Evolutionary conservation across 2,113 vertebrate species (phyloP).

Genomic region (Gallinago media): DNA sequence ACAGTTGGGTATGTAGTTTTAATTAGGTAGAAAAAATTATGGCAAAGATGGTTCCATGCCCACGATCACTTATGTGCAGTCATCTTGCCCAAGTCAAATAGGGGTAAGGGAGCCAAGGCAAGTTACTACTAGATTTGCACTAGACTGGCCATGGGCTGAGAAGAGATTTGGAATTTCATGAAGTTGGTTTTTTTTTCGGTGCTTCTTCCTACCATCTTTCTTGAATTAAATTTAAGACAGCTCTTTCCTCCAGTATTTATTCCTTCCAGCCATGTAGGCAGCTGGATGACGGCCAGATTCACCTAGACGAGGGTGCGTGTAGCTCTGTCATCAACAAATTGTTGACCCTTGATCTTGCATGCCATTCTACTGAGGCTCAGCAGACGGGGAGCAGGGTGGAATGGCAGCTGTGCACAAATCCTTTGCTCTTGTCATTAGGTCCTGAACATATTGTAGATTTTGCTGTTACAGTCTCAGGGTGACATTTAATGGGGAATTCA

Average conservation of each 20-base stretch:
- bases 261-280: constrained; percentile 47
- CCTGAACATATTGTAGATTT: constrained; percentile 5
- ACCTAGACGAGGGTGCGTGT: constrained; percentile 16
- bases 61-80: background rate
- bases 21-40: background rate
- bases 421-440: constrained; percentile 40
- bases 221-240: constrained; percentile 3
- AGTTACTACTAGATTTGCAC: background rate
- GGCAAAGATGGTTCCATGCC: background rate
- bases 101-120: background rate
- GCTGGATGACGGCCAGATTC: constrained; percentile 42
- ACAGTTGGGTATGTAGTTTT: background rate
- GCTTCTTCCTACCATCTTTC: background rate
- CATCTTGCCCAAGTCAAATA: background rate
- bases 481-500: constrained; percentile 21
- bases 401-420: background rate
- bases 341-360: constrained; percentile 58
- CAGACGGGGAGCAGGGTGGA: background rate
- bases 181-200: background rate
- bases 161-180: background rate
- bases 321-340: constrained; percentile 48
- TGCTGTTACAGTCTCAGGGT: background rate
- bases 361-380: background rate
- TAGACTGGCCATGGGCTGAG: background rate
- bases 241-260: constrained; percentile 10